Conservation (phyloP, 2,888 invertebrate species). For the Augochlorella aurata region DNA sequence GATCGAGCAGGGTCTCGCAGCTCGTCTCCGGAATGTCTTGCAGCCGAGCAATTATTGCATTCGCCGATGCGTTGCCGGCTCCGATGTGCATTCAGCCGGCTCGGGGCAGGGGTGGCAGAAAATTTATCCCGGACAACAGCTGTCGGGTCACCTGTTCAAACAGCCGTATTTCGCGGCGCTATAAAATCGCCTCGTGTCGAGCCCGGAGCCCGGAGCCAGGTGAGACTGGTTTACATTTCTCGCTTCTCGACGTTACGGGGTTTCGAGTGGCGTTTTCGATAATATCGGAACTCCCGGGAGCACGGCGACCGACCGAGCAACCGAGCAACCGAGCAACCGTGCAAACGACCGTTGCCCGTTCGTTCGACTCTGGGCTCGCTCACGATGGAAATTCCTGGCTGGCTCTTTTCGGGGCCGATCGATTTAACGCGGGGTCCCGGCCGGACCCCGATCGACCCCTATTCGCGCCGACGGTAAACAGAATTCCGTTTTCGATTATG, state of each 20-base stretch:
- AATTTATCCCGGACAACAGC: conserved; percentile 75
- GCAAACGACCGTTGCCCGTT: background rate
- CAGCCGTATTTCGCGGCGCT: conserved; percentile 72
- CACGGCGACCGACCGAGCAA: background rate
- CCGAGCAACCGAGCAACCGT: background rate
- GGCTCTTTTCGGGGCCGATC: background rate
- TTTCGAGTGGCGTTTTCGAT: conserved; percentile 39
- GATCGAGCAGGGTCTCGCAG: too few relatives aligned
- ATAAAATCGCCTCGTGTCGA: conserved; percentile 51
- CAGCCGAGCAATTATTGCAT: conserved; percentile 56
- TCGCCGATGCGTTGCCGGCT: conserved; percentile 47
- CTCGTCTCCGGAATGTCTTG: conserved; percentile 40
- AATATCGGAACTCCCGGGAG: conserved; percentile 34
- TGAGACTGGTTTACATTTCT: conserved; percentile 50
- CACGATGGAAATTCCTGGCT: background rate
- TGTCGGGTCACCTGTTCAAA: conserved; percentile 80
- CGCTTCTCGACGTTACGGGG: conserved; percentile 29
- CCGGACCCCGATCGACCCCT: background rate
- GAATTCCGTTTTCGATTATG: conserved; percentile 18
- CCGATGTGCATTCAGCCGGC: conserved; percentile 41
- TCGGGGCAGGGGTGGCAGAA: conserved; percentile 68
- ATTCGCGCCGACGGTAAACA: conserved; percentile 9
- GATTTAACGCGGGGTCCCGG: background rate
- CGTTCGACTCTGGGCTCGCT: background rate
- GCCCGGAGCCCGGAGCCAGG: conserved; percentile 42